Evolutionary conservation across 2,888 invertebrate genomes (phyloP).

Genomic region (Acleris literana): DNA sequence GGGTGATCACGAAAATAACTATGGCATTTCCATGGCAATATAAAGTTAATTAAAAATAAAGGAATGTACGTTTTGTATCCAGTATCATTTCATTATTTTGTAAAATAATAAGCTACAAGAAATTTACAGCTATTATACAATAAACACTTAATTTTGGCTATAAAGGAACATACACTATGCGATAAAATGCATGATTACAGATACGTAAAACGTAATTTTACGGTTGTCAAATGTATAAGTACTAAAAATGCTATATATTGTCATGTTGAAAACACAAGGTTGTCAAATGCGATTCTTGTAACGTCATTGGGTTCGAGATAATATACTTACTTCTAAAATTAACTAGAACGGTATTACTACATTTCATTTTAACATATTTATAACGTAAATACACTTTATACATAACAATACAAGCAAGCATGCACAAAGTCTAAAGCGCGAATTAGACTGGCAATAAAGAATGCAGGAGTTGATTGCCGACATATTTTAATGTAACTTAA

Average conservation of each 20-base stretch:
- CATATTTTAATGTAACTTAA: too few relatives aligned
- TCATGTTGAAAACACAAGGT: constrained; percentile 16
- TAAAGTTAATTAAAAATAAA: constrained; percentile 43
- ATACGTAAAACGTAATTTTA: constrained; percentile 39
- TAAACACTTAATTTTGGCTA: constrained; percentile 40
- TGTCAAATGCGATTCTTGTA: constrained; percentile 15
- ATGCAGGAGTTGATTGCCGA: too few relatives aligned
- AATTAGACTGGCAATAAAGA: too few relatives aligned
- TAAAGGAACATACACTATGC: constrained; percentile 55
- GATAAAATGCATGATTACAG: constrained; percentile 50
- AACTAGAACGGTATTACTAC: constrained; percentile 38
- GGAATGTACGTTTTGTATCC: constrained; percentile 67
- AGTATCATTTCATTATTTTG: constrained; percentile 40
- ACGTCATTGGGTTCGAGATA: constrained; percentile 10
- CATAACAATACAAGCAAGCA: constrained; percentile 39
- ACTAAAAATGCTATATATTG: constrained; percentile 47
- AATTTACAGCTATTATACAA: constrained; percentile 17
- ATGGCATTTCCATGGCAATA: constrained; percentile 69
- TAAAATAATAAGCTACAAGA: constrained; percentile 13
- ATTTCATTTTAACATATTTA: background rate
- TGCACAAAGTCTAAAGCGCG: constrained; percentile 52
- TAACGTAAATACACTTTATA: too few relatives aligned
- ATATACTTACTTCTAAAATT: constrained; percentile 23
- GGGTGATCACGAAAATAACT: constrained; percentile 55
- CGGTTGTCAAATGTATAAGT: constrained; percentile 45